Evolutionary conservation across 2,888 invertebrate species (phyloP), one percentile per base, ranked within the genome.

Genomic region (Lepeophtheirus nordmannii): DNA sequence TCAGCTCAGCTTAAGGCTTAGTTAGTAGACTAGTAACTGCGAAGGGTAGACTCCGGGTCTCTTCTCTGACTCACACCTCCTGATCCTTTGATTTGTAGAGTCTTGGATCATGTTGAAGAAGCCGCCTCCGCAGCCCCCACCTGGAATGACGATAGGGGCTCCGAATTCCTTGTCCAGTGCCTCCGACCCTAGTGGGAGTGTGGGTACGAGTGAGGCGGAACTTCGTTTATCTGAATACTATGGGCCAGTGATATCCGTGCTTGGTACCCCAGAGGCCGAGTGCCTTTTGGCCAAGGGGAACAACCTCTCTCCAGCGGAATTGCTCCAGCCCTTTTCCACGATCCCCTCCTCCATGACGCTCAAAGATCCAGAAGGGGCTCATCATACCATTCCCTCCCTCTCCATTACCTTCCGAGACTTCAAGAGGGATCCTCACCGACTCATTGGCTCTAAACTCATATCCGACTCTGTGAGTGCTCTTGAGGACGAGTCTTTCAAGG

Each of bases 321-420:
- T 66, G 10, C 46, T 66, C 1, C 60, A 66, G 46, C 66, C 66
- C 20, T 66, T 66, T 37, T 39, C 66, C 22, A 66, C 58, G 30
- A 17, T 66, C 12, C 20, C 12, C 23, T 14, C 59, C 9, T 41
- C 58, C 7, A 22, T 66, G 8, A 39, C 60, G 10, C 23, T 66
- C 53, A 66, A 41, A 14, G 66, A 66, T 37, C 58, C 60, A 1
- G 66, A 66, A 37, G 66, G 66, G 40, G 17, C 39, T 30, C 53
- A 58, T n/a, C 58, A 58, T n/a, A 23, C 17, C n/a, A n/a, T 65
- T 30, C 46, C 20, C 17, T 30, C n/a, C 46, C 37, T 66, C 9
- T 22, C n/a, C 22, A 11, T 66, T 14, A 10, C 59, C 60, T 60
- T 66, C 40, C 59, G 58, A 60, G 66, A 66, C 22, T 60, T 66